phyloP scores from a whole-genome alignment of 1,140 invertebrate species.

The Manduca sexta region DNA sequence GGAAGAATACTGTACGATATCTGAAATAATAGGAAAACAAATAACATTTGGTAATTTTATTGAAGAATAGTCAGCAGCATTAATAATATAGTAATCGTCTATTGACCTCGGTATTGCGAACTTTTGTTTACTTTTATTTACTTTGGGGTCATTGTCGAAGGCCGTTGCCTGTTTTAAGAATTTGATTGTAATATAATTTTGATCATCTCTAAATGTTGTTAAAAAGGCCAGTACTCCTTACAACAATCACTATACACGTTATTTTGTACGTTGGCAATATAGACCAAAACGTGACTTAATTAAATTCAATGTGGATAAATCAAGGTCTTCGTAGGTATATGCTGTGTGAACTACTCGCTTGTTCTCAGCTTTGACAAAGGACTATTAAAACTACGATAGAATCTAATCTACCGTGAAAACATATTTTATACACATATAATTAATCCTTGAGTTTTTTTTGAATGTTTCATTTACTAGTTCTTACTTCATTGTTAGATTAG shows the following conservation, averaged over 20 bases:
- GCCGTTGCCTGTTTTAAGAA: too few species aligned
- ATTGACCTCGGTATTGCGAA: conserved; percentile 13
- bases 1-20: conserved; percentile 82
- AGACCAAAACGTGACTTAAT: conserved; percentile 4
- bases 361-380: background rate
- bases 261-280: too few species aligned
- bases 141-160: too few species aligned
- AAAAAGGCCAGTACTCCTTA: too few species aligned
- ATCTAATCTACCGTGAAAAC: too few species aligned
- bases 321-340: conserved; percentile 7
- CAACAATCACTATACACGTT: too few species aligned
- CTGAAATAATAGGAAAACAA: conserved; percentile 50
- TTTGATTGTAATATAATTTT: too few species aligned
- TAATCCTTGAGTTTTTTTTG: too few species aligned
- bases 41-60: background rate
- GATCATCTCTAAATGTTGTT: too few species aligned
- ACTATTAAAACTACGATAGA: background rate
- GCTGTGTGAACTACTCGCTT: conserved; percentile 17
- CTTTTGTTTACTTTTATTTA: background rate
- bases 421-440: too few species aligned
- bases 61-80: background rate
- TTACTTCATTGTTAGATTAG: too few species aligned
- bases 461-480: too few species aligned
- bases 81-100: conserved; percentile 1
- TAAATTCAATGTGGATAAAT: conserved; percentile 2